Conservation (phyloP, 2,888 invertebrate genomes). For the Melieria crassipennis region DNA sequence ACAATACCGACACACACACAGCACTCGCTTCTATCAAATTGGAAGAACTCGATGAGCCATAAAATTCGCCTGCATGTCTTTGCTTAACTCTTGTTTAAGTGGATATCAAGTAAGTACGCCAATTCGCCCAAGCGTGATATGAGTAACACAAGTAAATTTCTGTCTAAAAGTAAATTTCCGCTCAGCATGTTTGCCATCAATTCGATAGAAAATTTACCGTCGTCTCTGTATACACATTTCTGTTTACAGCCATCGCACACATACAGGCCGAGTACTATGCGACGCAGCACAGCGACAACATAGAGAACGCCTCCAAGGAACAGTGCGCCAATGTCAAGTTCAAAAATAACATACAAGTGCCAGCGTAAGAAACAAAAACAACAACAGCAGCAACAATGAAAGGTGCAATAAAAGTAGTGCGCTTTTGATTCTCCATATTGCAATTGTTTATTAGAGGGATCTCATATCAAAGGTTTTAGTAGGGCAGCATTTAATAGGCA, state of each 20-base stretch:
- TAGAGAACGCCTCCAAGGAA: constrained; percentile 58
- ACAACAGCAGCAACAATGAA: constrained; percentile 7
- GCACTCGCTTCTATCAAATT: constrained; percentile 64
- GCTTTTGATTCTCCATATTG: constrained; percentile 28
- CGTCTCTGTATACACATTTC: neutral
- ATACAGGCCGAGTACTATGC: constrained; percentile 59
- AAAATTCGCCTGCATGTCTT: constrained; percentile 33
- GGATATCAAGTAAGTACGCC: constrained; percentile 4
- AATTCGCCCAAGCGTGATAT: neutral
- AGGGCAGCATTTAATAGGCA: constrained; percentile 47
- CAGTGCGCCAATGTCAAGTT: constrained; percentile 52
- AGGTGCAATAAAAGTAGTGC: neutral
- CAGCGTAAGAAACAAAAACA: constrained; percentile 36
- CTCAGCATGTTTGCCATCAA: too few species aligned
- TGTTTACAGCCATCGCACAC: constrained; percentile 58
- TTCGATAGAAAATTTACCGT: too few species aligned
- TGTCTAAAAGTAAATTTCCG: too few species aligned
- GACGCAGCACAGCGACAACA: constrained; percentile 53
- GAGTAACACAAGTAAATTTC: too few species aligned
- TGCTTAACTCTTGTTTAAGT: constrained; percentile 23
- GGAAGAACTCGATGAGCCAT: constrained; percentile 57
- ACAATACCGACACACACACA: constrained; percentile 42
- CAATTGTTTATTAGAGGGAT: constrained; percentile 37
- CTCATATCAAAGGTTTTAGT: constrained; percentile 32
- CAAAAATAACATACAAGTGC: constrained; percentile 47